These are phyloP conservation scores for Sclerodermus sp. DNA, from an alignment of 2,888 invertebrate species.

Conservation along the genomic window DNA sequence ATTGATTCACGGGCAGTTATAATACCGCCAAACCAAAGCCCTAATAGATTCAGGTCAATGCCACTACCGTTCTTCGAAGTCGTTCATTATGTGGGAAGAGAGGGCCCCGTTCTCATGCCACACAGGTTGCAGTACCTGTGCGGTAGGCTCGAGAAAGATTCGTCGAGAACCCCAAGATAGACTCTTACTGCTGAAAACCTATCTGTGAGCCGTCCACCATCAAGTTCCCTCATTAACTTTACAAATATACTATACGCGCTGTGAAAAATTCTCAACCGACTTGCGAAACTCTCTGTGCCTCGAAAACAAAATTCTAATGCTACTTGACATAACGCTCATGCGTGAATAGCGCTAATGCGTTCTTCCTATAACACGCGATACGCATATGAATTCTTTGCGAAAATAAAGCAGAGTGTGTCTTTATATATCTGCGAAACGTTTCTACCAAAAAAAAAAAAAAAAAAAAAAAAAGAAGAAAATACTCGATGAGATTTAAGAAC, in stretches of 20 bases:
- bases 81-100: slow-evolving; percentile 39
- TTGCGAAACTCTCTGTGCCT: no score
- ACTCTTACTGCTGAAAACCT: slow-evolving; percentile 15
- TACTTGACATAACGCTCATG: no score
- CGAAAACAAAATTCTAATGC: no score
- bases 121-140: slow-evolving; percentile 34
- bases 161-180: slow-evolving; percentile 22
- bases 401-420: no score
- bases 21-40: slow-evolving; percentile 38
- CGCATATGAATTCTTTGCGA: no score
- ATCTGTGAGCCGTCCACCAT: slow-evolving; percentile 10
- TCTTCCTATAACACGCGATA: no score
- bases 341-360: no score
- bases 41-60: slow-evolving; percentile 44
- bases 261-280: neutral
- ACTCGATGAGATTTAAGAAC: no score
- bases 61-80: slow-evolving; percentile 39
- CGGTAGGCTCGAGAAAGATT: slow-evolving; percentile 20
- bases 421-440: no score
- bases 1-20: slow-evolving; percentile 41
- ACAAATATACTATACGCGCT: slow-evolving; percentile 2
- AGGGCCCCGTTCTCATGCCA: slow-evolving; percentile 35
- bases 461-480: no score
- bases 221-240: slow-evolving; percentile 8
- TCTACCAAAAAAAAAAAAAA: no score